Conservation (phyloP, 2,888 invertebrate genomes). For the Blastobasis lacticolella region DNA sequence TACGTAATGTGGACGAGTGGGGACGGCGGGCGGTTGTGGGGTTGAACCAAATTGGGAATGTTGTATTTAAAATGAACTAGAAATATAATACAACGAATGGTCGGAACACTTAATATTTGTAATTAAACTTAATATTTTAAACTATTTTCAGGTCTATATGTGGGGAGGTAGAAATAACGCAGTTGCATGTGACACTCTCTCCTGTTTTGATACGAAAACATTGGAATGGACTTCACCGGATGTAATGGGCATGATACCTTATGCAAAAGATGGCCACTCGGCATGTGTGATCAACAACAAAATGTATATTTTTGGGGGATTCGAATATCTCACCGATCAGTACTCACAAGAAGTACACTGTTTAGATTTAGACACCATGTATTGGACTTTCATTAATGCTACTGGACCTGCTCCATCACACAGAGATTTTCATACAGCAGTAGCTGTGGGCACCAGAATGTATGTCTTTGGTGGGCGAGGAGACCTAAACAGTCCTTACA, state of each 20-base stretch:
- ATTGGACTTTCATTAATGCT: conserved; percentile 79
- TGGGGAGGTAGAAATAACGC: conserved; percentile 95
- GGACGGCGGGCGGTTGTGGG: not conserved
- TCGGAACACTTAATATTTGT: not conserved
- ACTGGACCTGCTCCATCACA: conserved; percentile 80
- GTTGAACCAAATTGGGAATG: not conserved
- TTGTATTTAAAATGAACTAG: not conserved
- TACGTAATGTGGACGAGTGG: no score
- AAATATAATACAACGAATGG: not conserved
- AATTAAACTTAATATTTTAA: not conserved
- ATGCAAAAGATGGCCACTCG: conserved; percentile 92
- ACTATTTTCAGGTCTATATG: conserved; percentile 78
- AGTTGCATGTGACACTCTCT: conserved; percentile 85
- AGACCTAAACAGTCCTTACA: conserved; percentile 74
- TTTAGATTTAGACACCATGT: conserved; percentile 81
- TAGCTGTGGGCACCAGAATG: conserved; percentile 84
- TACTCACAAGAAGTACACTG: conserved; percentile 87
- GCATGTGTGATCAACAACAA: conserved; percentile 85
- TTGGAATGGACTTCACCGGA: conserved; percentile 79
- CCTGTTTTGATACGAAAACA: conserved; percentile 84
- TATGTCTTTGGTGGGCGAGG: conserved; percentile 93
- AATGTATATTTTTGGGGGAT: conserved; percentile 95
- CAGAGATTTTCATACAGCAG: conserved; percentile 92
- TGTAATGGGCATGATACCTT: conserved; percentile 81
- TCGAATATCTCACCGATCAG: conserved; percentile 86